A percentile compares a stretch with the other conserved stretches of the same genome.
These are phyloP conservation scores for Drosophila suzukii DNA, from an alignment of 1,140 invertebrate species.

Conservation along the genomic window DNA sequence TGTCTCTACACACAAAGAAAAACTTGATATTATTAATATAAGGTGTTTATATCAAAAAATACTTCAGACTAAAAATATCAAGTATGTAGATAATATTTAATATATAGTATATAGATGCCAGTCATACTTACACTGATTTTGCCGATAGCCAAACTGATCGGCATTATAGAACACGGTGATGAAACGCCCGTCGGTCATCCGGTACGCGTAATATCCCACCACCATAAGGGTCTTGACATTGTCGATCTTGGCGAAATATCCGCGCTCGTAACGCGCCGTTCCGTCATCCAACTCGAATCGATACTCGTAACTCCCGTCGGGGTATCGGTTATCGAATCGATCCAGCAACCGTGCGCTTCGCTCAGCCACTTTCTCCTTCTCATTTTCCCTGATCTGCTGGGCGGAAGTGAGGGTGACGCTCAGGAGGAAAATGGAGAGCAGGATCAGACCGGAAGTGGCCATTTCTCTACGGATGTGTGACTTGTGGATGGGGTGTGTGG, in stretches of 20 bases:
- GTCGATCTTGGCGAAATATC: constrained; percentile 70
- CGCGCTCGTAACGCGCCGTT: constrained; percentile 76
- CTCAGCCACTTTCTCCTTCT: constrained; percentile 1
- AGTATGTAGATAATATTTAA: too few relatives aligned
- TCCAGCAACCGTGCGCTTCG: constrained; percentile 52
- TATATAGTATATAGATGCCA: too few relatives aligned
- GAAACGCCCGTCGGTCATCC: constrained; percentile 70
- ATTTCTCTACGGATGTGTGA: constrained; percentile 22
- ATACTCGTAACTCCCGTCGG: constrained; percentile 80
- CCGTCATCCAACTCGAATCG: constrained; percentile 76
- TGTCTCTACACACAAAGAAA: too few relatives aligned
- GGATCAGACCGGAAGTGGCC: constrained; percentile 19
- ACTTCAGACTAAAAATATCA: too few relatives aligned
- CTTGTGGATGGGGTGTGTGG: constrained; percentile 11
- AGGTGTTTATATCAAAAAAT: too few relatives aligned
- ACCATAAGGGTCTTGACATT: constrained; percentile 75
- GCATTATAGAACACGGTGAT: constrained; percentile 82
- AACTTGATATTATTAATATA: too few relatives aligned
- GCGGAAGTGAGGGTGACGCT: constrained; percentile 3
- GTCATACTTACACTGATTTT: constrained; percentile 83
- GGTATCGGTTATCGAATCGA: constrained; percentile 77
- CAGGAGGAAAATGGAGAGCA: constrained; percentile 18
- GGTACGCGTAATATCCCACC: constrained; percentile 79
- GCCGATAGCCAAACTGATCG: constrained; percentile 78
- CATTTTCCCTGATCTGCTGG: constrained; percentile 3